Evolutionary conservation across 2,888 invertebrate species (phyloP), one percentile per base, ranked within the genome.

Genomic region (Tenthredo mesomela): DNA sequence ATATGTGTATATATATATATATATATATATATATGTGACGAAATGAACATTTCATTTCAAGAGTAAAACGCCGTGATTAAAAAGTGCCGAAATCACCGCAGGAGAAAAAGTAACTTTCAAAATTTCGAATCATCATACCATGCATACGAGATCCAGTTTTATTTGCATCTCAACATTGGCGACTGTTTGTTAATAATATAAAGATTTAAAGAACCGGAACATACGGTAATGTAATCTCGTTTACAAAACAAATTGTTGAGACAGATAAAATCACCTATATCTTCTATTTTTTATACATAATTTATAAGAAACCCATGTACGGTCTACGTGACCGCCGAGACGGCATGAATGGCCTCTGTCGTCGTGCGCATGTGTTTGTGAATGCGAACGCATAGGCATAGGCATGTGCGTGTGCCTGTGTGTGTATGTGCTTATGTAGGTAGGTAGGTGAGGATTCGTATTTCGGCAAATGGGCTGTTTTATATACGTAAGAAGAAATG

Each of bases 271-370:
- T 61, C 21, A 18, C 2, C 18, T 5, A 33, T 61, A 25, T 80
- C 7, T 6, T 37, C n/a, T 25, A 10, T 40, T 80, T 80, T 80
- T 80, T 80, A 80, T 61, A 61, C 21, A 80, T 80, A 29, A 80
- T 15, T 40, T 40, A 18, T n/a, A 61, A 50, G 25, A 40, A 77
- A 50, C 33, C 29, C 77, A 67, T 67, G 4, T 67, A 82, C 29
- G 29, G 82, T 70, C 43, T 82, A 82, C 82, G 82, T 82, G 82
- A 65, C 82, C 67, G 67, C 43, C 33, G 67, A 67, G 50, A 67
- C 67, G 67, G 29, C 61, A 82, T 43, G 82, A 65, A 82, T 82
- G 82, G 82, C 82, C 70, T 40, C 82, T 82, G 21, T 33, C 10
- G 67, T 73, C 73, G 82, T 61, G 67, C 37, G 43, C 67, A 47